Base-by-base conservation (phyloP, 2,797 vertebrate species). In the Orientallactaga sibirica region DNA sequence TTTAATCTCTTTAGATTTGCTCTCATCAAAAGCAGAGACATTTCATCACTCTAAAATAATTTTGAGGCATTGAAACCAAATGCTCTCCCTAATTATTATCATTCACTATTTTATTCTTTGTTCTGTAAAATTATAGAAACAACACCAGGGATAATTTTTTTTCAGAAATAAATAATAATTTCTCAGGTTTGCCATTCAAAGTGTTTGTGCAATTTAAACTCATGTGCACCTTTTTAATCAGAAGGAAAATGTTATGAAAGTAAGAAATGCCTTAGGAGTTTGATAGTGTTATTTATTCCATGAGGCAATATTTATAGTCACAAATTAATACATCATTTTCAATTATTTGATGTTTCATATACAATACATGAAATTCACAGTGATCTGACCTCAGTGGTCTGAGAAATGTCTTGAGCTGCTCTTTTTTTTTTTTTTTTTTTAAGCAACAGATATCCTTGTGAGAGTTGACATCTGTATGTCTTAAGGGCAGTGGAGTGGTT, bases 1-100 rank as follows among this genome's bases (percentile, higher is more conserved):
- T 97, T 96, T 97, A 92, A 96, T 95, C 84, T 96, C 68, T 91
- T 84, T 86, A 96, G 70, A 41, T 85, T 96, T 86, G 64, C 18
- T 90, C 5, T 76, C 73, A 79, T 92, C 88, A 77, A 94, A 89
- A 7, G 0, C 29, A 93, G 79, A 71, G 71, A 78, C 76, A 94
- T 80, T 94, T 95, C 62, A 52, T 75, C 58, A 29, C 15, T 91
- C 22, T 20, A 89, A 94, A 92, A 81, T 82, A 91, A 79, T 84
- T 88, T 85, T 68, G 5, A 91, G 74, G 5, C 33, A 87, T 15
- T 66, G 33, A 2, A 86, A 88, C 29, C 90, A 90, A 95, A 94
- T 93, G n/a, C 41, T 96, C 94, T 87, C 77, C 11, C 79, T 74
- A 90, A 84, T 86, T 74, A 74, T 18, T 70, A 66, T 85, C 73